Evolutionary conservation across 1,140 invertebrate species (phyloP), one percentile per base, ranked within the genome.

Genomic region (Tetramorium alpestre): DNA sequence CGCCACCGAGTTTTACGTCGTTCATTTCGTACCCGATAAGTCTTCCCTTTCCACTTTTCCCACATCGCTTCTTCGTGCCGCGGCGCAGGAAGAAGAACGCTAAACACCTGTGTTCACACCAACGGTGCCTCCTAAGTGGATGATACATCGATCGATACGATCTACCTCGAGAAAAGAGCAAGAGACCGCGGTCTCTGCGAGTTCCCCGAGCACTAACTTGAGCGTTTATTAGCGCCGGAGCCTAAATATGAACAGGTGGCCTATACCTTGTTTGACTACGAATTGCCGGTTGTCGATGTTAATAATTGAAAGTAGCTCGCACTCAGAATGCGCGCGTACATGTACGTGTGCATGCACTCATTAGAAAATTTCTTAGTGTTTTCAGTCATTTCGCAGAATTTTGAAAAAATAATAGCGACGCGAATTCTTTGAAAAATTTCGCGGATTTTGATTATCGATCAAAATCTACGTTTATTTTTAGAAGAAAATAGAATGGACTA

Each of bases 211-310:
- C 28, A 44, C 58, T 85, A 78, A 88, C 56, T 60, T 11, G 58
- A 10, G n/a, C 72, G 85, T 89, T 89, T 89, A 89, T 89, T 89
- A 89, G 87, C 76, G 33, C 5, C 67, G 38, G 38, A 75, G 70
- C 72, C 47, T 81, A 89, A 86, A 88, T 89, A 86, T 89, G 88
- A 88, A 89, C 88, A 89, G 87, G 69, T 88, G 88, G 49, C 13
- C 47, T 62, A 25, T 16, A 49, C 25, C 38, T 73, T 77, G 56
- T 77, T 88, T 70, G 81, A 65, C 41, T 73, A 77, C 38, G 38
- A 41, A 56, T 78, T 84, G 80, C 80, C 54, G 80, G 54, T 73
- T 38, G 78, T 81, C 69, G 54, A 73, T 84, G 80, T 73, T 73
- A 84, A 84, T 73, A 41, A 84, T 73, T 49, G 51, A 18, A 84